A percentile compares a stretch with the other conserved stretches of the same genome.
phyloP scores from a whole-genome alignment of 1,140 invertebrate species.

The Cepaea nemoralis region DNA sequence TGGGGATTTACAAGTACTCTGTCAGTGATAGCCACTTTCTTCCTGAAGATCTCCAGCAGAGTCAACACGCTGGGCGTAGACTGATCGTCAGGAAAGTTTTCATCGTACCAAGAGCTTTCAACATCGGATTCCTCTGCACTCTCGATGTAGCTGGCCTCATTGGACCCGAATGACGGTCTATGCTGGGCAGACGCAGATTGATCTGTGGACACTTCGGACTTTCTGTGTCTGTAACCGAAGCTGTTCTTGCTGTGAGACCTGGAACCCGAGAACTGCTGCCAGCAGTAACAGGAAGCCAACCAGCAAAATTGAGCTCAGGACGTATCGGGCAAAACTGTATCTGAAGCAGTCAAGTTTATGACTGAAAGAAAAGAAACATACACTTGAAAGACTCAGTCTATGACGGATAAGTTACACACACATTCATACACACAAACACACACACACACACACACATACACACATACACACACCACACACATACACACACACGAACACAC shows the following conservation, averaged over 20 bases:
- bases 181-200: not conserved
- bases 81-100: not conserved
- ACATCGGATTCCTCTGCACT: not conserved
- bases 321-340: not conserved
- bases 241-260: not conserved
- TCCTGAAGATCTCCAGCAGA: not conserved
- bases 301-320: not conserved
- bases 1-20: conserved; percentile 8
- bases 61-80: not conserved
- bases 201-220: not conserved
- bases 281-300: not conserved
- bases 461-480: too few relatives aligned
- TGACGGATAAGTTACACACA: too few relatives aligned
- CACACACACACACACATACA: too few relatives aligned
- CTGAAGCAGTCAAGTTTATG: not conserved
- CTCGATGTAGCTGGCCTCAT: not conserved
- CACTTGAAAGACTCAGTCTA: too few relatives aligned
- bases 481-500: too few relatives aligned
- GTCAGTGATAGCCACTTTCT: not conserved
- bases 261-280: not conserved
- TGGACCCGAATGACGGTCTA: not conserved
- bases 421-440: too few relatives aligned
- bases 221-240: not conserved
- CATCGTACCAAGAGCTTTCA: not conserved
- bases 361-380: not conserved